Conservation (phyloP, 1,140 invertebrate species). For the Akabosia matsudoensis region DNA sequence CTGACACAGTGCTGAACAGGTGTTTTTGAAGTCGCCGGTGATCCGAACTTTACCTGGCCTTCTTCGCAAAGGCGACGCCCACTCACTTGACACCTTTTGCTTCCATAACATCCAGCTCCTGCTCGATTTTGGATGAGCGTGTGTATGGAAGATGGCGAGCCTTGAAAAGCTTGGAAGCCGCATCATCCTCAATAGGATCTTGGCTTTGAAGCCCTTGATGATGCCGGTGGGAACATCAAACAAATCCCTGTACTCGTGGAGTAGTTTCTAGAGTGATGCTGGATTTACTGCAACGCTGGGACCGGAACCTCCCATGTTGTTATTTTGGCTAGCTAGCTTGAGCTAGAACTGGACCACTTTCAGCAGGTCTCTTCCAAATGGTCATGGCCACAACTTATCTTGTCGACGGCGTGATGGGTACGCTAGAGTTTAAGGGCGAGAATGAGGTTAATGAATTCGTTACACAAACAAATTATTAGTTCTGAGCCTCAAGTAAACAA, state of each 20-base stretch:
- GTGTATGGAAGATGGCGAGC: conserved; percentile 52
- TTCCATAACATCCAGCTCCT: conserved; percentile 51
- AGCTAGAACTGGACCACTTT: not conserved
- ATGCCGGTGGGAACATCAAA: not conserved
- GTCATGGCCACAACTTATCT: too few relatives aligned
- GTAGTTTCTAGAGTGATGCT: not conserved
- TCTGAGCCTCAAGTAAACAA: too few relatives aligned
- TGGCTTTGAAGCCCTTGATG: conserved; percentile 29
- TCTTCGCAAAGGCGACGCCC: conserved; percentile 55
- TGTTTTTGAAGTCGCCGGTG: conserved; percentile 56
- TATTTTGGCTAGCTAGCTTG: not conserved
- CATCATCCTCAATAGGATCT: conserved; percentile 32
- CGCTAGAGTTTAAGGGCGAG: too few relatives aligned
- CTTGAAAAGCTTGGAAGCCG: conserved; percentile 49
- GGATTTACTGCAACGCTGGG: not conserved
- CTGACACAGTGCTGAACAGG: conserved; percentile 50
- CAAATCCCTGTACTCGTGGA: conserved; percentile 28
- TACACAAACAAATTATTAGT: too few relatives aligned
- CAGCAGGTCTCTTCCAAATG: conserved; percentile 24
- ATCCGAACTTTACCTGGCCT: conserved; percentile 53
- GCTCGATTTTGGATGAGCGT: conserved; percentile 50
- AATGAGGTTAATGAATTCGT: too few relatives aligned
- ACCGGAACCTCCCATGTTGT: not conserved
- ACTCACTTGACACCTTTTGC: conserved; percentile 51
- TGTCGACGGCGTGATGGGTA: too few relatives aligned